These are phyloP conservation scores for Platynereis dumerilii DNA, from an alignment of 2,888 invertebrate genomes.

Conservation along the genomic window DNA sequence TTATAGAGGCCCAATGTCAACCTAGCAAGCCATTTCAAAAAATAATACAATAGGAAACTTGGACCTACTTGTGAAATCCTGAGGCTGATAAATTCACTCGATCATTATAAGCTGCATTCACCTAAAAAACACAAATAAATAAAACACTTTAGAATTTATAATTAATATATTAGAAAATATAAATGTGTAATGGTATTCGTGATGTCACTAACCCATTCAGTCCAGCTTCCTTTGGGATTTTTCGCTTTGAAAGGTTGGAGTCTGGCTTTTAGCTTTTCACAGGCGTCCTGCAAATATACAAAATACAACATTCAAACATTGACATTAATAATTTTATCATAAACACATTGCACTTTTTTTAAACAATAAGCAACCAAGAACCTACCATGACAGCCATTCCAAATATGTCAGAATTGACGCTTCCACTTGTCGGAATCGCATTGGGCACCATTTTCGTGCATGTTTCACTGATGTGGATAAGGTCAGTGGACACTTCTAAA, in stretches of 20 bases:
- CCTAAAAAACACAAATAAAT: constrained; percentile 24
- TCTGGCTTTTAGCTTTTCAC: constrained; percentile 75
- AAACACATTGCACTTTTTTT: too few species aligned
- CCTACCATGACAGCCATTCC: constrained; percentile 59
- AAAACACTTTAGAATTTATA: background rate
- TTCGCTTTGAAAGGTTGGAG: constrained; percentile 77
- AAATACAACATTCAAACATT: too few species aligned
- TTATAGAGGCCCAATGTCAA: too few species aligned
- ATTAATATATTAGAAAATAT: too few species aligned
- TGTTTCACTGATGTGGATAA: constrained; percentile 56
- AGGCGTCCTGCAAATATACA: constrained; percentile 73
- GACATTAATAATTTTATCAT: too few species aligned
- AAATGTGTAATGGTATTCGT: too few species aligned
- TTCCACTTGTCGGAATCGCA: constrained; percentile 56
- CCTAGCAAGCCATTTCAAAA: too few species aligned
- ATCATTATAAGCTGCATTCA: constrained; percentile 39
- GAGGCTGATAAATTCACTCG: constrained; percentile 42
- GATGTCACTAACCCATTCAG: constrained; percentile 74
- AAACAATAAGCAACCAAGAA: too few species aligned
- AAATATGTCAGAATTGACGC: constrained; percentile 56
- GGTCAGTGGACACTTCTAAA: constrained; percentile 46
- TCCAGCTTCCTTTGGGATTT: constrained; percentile 81
- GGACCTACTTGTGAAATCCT: constrained; percentile 40
- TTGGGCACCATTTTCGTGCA: constrained; percentile 58
- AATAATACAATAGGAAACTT: too few species aligned